Conservation (phyloP, 2,797 vertebrate genomes). For the Rhinatrema bivittatum region DNA sequence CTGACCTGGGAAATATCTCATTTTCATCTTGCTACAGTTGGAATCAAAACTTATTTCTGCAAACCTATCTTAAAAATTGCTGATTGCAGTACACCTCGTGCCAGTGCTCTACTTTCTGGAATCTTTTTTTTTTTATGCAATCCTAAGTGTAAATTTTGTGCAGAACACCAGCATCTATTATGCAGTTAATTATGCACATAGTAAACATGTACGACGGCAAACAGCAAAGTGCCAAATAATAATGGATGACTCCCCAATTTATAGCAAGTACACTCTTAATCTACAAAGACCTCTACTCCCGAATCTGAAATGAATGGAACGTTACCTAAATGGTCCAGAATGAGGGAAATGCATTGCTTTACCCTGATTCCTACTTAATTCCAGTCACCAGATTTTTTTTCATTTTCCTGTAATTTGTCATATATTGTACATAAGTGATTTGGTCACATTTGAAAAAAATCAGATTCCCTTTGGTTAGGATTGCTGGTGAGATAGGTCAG, state of each 20-base stretch:
- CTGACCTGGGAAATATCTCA: too few relatives aligned
- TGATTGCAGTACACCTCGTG: conserved; percentile 39
- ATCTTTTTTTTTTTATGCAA: conserved; percentile 48
- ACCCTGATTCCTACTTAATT: too few relatives aligned
- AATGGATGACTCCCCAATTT: conserved; percentile 71
- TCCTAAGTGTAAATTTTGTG: conserved; percentile 44
- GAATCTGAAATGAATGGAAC: conserved; percentile 80
- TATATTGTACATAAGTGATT: too few relatives aligned
- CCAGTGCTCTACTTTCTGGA: conserved; percentile 48
- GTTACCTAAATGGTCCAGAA: too few relatives aligned
- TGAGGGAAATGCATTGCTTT: too few relatives aligned
- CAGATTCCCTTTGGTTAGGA: too few relatives aligned
- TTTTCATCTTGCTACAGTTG: conserved; percentile 6
- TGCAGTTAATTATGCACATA: conserved; percentile 66
- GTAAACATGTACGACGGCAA: conserved; percentile 65
- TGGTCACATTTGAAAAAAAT: too few relatives aligned
- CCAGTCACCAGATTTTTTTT: too few relatives aligned
- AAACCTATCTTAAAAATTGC: conserved; percentile 33
- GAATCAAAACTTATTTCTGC: conserved; percentile 24
- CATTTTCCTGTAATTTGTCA: too few relatives aligned
- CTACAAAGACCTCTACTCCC: conserved; percentile 57
- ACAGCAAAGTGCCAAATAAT: conserved; percentile 60
- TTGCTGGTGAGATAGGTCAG: too few relatives aligned
- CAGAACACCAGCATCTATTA: conserved; percentile 55
- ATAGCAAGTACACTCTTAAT: conserved; percentile 58